Percentiles rank a stretch among this genome's conserved stretches.
phyloP scores from a whole-genome alignment of 2,113 vertebrate genomes.

The Ameiurus melas region DNA sequence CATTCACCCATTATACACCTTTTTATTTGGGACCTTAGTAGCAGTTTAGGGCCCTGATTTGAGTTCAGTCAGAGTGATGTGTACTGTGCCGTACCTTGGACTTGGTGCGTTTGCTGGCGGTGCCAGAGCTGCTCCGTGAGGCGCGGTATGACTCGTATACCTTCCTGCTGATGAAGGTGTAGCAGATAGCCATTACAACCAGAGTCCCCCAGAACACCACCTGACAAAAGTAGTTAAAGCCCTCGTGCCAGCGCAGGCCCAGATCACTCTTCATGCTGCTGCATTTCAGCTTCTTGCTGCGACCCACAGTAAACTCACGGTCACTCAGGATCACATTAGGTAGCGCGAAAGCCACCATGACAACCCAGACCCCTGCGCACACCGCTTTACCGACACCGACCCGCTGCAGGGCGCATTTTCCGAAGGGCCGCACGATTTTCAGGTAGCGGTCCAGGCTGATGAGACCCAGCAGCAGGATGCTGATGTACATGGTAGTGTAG shows the following conservation, averaged over 20 bases:
- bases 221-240: constrained; percentile 65
- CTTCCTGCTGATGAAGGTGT: constrained; percentile 76
- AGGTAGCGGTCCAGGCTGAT: constrained; percentile 79
- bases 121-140: constrained; percentile 65
- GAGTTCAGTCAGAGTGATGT: neutral
- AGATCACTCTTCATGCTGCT: constrained; percentile 66
- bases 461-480: constrained; percentile 76
- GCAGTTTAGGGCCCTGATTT: neutral
- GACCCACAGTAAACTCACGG: neutral
- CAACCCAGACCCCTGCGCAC: constrained; percentile 65
- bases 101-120: constrained; percentile 61
- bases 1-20: neutral
- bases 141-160: constrained; percentile 74
- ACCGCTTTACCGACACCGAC: constrained; percentile 64
- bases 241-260: constrained; percentile 72
- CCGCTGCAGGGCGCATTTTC: constrained; percentile 64
- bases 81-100: constrained; percentile 55
- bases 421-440: constrained; percentile 74
- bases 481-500: constrained; percentile 81
- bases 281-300: constrained; percentile 62
- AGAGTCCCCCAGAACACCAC: constrained; percentile 74
- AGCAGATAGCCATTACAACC: constrained; percentile 71
- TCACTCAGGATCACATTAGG: constrained; percentile 74
- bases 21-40: neutral
- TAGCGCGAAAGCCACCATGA: constrained; percentile 68